Conservation (phyloP, 2,888 invertebrate species). For the Xestia ashworthii region DNA sequence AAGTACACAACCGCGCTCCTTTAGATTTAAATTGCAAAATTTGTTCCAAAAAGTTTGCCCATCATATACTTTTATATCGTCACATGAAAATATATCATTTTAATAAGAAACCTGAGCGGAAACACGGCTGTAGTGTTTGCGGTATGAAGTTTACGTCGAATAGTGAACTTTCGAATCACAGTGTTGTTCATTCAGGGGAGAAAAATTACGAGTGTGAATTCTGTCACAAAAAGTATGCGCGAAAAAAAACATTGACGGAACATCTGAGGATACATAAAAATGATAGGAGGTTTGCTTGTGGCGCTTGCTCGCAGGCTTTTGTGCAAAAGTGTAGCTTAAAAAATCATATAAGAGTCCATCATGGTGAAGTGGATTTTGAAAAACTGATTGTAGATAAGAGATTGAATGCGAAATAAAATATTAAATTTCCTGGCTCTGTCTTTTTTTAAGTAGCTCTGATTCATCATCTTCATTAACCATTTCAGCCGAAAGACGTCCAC, state of each 20-base stretch:
- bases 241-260: constrained; percentile 68
- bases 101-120: constrained; percentile 44
- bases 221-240: constrained; percentile 77
- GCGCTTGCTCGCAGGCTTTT: constrained; percentile 70
- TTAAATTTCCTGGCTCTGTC: background rate
- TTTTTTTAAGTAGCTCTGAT: background rate
- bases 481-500: too few relatives aligned
- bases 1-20: constrained; percentile 57
- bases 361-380: constrained; percentile 47
- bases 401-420: constrained; percentile 54
- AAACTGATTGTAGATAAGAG: constrained; percentile 60
- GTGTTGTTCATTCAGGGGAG: constrained; percentile 64
- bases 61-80: constrained; percentile 49
- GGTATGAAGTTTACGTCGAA: constrained; percentile 53
- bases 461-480: too few relatives aligned
- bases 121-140: constrained; percentile 53
- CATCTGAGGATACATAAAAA: constrained; percentile 75
- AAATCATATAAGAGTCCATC: constrained; percentile 69
- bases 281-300: constrained; percentile 70
- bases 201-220: constrained; percentile 82
- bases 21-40: constrained; percentile 62
- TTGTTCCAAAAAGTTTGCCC: constrained; percentile 60
- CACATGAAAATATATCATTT: constrained; percentile 59
- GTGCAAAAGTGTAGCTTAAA: constrained; percentile 75
- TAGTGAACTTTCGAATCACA: constrained; percentile 39